phyloP scores from a whole-genome alignment of 2,797 vertebrate species.

The Chrosomus eos region DNA sequence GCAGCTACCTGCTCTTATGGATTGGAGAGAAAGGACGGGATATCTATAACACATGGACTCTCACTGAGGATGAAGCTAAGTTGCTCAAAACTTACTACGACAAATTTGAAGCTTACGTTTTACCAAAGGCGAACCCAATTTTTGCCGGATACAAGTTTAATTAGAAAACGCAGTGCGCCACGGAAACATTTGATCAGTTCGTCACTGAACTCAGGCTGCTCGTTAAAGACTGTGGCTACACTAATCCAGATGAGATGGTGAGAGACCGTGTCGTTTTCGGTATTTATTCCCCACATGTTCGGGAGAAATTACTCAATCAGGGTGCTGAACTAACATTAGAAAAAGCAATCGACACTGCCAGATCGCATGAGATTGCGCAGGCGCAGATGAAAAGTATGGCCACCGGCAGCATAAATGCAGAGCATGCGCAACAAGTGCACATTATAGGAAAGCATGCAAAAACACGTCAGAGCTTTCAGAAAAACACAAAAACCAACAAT shows the following conservation, averaged over 20 bases:
- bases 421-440: not conserved
- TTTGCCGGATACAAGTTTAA: conserved; percentile 44
- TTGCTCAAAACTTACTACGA: conserved; percentile 37
- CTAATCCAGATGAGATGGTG: no score
- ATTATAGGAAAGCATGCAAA: no score
- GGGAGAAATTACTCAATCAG: no score
- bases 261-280: no score
- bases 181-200: conserved; percentile 16
- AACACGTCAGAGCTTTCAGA: not conserved
- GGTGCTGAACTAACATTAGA: no score
- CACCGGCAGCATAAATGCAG: not conserved
- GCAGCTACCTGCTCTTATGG: no score
- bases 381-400: conserved; percentile 27
- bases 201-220: no score
- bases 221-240: no score
- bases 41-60: not conserved
- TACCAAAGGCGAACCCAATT: conserved; percentile 43
- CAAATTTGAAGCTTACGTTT: conserved; percentile 1
- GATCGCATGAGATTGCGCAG: not conserved
- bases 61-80: conserved; percentile 12
- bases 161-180: conserved; percentile 12
- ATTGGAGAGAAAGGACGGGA: no score
- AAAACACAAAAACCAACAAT: not conserved
- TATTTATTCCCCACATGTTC: no score
- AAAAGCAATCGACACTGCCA: no score